A percentile compares a stretch with the other conserved stretches of the same genome.
Conservation (phyloP, 1,140 invertebrate species). For the Diabrotica undecimpunctata region DNA sequence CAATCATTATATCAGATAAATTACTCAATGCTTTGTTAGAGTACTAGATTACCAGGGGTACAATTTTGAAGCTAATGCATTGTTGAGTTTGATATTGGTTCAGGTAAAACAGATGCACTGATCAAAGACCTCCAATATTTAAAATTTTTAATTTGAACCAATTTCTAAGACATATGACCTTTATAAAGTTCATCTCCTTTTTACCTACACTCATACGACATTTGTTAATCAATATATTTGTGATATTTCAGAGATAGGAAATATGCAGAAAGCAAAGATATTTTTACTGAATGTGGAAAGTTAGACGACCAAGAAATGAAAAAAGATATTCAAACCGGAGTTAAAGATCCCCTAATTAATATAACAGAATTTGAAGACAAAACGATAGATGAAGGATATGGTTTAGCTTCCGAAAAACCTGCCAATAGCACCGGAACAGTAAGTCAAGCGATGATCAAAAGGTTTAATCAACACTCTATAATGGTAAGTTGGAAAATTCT, state of each 20-base stretch:
- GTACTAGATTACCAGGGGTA: no score
- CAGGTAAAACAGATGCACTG: no score
- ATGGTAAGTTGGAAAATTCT: constrained; percentile 64
- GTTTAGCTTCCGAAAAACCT: constrained; percentile 55
- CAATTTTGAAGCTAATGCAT: no score
- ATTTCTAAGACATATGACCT: no score
- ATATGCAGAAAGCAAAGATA: constrained; percentile 79
- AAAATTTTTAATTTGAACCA: no score
- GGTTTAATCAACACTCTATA: constrained; percentile 96
- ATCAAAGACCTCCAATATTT: no score
- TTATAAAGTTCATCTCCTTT: no score
- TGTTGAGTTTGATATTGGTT: no score
- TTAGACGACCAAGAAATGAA: constrained; percentile 86
- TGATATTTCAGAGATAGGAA: constrained; percentile 69
- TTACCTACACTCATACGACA: no score
- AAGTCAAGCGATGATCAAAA: constrained; percentile 90
- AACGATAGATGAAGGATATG: constrained; percentile 66
- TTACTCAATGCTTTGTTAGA: no score
- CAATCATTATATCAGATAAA: no score
- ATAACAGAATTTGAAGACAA: constrained; percentile 76
- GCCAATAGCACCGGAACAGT: constrained; percentile 64
- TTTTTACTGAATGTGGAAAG: constrained; percentile 96
- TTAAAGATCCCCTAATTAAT: constrained; percentile 78
- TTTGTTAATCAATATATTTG: background rate
- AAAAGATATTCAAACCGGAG: constrained; percentile 72